Base-by-base conservation (phyloP, 1,140 invertebrate species). In the Mercenaria mercenaria region DNA sequence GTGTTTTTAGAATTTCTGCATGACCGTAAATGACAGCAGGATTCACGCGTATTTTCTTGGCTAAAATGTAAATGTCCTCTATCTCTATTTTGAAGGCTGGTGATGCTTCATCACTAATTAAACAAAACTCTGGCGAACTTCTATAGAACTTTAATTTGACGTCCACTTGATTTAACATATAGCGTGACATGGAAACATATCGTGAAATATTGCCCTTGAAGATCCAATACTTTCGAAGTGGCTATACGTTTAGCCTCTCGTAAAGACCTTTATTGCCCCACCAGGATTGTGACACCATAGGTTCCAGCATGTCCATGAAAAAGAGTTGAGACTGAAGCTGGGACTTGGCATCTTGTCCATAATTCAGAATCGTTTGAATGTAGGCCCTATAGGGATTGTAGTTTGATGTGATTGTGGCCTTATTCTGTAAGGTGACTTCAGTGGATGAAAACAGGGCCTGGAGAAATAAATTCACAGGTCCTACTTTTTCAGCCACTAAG, bases 351-450 rank as follows among this genome's bases (percentile, higher is more conserved):
- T 69, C 67, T 69, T 34, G 67, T 4, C 67, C 67, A n/a, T 69
- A 69, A 15, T 69, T 69, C 11, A 69, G 13, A 2, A 69, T 20
- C 0, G 83, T 83, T 26, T 81, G 41, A 52, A 91, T 84, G 41
- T 72, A 61, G 43, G 56, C 47, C 50, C 89, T 90, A 47, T 90
- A 90, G 0, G 91, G 80, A 79, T 90, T 87, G 81, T 88, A 41
- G 50, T 47, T 88, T 15, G 50, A 77, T 20, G 81, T 88, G 0
- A 67, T 61, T 1, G 50, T 74, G 10, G 81, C n/a, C 80, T 90
- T 85, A 23, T 67, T 64, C 50, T 83, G 69, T n/a, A 90, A n/a
- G 15, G 64, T 43, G 26, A 81, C 47, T 34, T 91, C 91, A 18
- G 80, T 67, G 34, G 85, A 83, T 29, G 56, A 69, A 83, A 91